Evolutionary conservation across 2,113 vertebrate genomes (phyloP), one percentile per base, ranked within the genome.

Genomic region (Pedionomus torquatus): DNA sequence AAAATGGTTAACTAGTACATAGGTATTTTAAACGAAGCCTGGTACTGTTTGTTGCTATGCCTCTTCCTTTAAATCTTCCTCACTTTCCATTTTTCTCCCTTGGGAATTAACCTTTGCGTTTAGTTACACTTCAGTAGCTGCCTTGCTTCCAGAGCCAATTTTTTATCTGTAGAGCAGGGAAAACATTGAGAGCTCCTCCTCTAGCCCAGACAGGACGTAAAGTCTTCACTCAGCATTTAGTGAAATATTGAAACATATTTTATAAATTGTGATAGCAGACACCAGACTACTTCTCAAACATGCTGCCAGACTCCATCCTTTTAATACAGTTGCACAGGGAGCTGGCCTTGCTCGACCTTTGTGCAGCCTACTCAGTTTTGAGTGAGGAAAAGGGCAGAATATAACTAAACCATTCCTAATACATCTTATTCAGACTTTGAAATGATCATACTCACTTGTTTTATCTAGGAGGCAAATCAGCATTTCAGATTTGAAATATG

Each of bases 21-120:
- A 58, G 87, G 49, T 79, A 61, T 58, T 91, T 83, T 81, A 81
- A 83, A 91, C 54, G 35, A 60, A 77, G 46, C 48, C 61, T 91
- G 61, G 48, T 35, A 25, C 26, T 75, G 17, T 60, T 77, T 77
- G 35, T 57, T 89, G 81, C 76, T 84, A 14, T 57, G 60, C 86
- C 78, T 92, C 26, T 66, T 92, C 28, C 37, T 51, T 48, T 79
- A 7, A 60, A n/a, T 68, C 65, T 84, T 89, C 16, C 41, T 71
- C 61, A 20, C 41, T 80, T 84, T 31, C 8, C 24, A 26, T 37
- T 58, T 87, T 86, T 83, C 20, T 17, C 65, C 18, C 70, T 55
- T 79, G 72, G 91, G 77, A 68, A 60, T 94, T 68, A 89, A 51
- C 63, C 65, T 87, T 87, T 89, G 58, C 49, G 77, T 93, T 95